Evolutionary conservation across 1,140 invertebrate genomes (phyloP).

Genomic region (Philotrypesis tridentata): DNA sequence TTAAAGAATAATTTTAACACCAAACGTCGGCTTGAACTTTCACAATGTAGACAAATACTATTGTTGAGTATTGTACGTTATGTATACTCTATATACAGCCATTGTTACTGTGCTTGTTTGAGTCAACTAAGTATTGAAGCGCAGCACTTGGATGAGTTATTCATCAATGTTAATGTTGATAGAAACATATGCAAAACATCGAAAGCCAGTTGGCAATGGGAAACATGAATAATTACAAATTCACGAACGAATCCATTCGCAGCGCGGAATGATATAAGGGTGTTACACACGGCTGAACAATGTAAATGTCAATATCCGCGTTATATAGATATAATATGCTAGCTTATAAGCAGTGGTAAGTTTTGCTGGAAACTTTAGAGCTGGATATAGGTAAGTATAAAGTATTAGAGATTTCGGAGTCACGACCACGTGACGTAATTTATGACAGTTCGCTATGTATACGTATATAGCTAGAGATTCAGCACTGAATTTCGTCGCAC

Average conservation of each 20-base stretch:
- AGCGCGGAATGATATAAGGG: too few species aligned
- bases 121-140: neutral
- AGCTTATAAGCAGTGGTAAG: neutral
- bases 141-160: neutral
- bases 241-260: too few species aligned
- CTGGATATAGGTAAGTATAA: neutral
- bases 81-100: neutral
- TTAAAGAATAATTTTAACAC: too few species aligned
- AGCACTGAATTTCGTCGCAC: neutral
- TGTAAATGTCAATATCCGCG: too few species aligned
- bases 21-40: too few species aligned
- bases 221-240: too few species aligned
- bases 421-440: slow-evolving; percentile 22
- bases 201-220: neutral
- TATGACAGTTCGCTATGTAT: neutral
- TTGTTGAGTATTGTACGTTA: neutral
- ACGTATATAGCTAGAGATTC: too few species aligned
- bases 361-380: neutral
- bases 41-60: too few species aligned
- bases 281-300: too few species aligned
- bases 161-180: neutral
- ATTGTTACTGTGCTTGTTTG: neutral
- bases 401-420: neutral
- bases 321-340: neutral
- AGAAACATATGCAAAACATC: neutral